A percentile compares a stretch with the other conserved stretches of the same genome.
Evolutionary conservation across 2,888 invertebrate species (phyloP).

Genomic region (Amblyteles armatorius): DNA sequence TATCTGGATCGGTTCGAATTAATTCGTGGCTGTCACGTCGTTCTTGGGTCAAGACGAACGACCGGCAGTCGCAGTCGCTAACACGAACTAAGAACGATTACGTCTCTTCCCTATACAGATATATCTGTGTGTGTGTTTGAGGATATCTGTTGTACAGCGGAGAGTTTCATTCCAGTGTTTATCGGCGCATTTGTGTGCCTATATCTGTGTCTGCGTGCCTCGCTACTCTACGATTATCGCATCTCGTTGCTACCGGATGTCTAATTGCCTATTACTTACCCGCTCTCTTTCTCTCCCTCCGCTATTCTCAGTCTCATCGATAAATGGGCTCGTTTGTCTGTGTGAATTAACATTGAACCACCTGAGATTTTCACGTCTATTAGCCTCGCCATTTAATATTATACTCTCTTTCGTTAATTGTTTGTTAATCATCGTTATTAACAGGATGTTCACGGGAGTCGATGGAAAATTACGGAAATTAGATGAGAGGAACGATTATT

Average conservation of each 20-base stretch:
- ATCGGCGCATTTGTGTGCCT: conserved; percentile 45
- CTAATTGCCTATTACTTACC: conserved; percentile 63
- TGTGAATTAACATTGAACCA: conserved; percentile 47
- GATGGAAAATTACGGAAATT: not conserved
- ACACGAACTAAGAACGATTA: conserved; percentile 59
- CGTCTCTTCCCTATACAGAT: conserved; percentile 45
- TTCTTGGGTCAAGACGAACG: conserved; percentile 74
- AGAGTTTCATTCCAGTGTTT: conserved; percentile 60
- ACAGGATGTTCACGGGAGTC: not conserved
- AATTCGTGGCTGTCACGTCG: conserved; percentile 76
- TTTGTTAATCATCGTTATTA: not conserved
- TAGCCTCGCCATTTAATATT: conserved; percentile 9
- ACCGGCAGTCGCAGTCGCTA: conserved; percentile 49
- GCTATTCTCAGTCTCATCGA: conserved; percentile 31
- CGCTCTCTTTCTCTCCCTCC: conserved; percentile 10
- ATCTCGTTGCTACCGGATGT: conserved; percentile 66
- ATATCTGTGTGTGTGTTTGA: conserved; percentile 7
- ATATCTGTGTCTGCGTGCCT: conserved; percentile 19
- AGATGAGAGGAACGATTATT: not conserved
- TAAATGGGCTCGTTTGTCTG: conserved; percentile 50
- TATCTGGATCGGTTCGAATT: conserved; percentile 70
- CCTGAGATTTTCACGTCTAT: conserved; percentile 20
- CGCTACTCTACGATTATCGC: conserved; percentile 60
- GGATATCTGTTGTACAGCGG: not conserved
- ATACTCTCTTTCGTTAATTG: not conserved